Base-by-base conservation (phyloP, 2,797 vertebrate species). In the Rachycentron canadum region DNA sequence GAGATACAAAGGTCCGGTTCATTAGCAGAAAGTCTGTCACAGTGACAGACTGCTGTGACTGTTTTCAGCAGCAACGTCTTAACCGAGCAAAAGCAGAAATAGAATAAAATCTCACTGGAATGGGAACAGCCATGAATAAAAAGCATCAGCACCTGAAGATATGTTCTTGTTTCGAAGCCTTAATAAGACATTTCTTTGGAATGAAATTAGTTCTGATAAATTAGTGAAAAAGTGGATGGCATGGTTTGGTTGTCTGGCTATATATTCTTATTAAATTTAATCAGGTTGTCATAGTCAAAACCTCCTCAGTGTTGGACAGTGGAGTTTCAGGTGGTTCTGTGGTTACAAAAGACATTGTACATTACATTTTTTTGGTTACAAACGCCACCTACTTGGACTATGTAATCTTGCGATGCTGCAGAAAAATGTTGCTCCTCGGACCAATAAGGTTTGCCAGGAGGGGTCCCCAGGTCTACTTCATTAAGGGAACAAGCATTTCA, bases 1-100 rank as follows among this genome's bases (percentile, higher is more conserved):
- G 69, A 59, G 73, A 87, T 69, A 81, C 82, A 90, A 81, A 88
- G 79, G 83, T 91, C 79, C 56, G 77, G 61, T 84, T 92, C 84
- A 88, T 91, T 89, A 91, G 83, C 74, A 84, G 73, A 76, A 30
- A 71, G 70, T 62, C 72, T 86, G 79, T 83, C 74, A 81, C 30
- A 52, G 68, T 76, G 82, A 91, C 78, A 60, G 80, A 81, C 71
- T 71, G 65, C 79, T 82, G 26, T 30, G 45, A 65, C 73, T 75
- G 63, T 62, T 83, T 80, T 62, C 71, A 73, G 69, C 78, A 75
- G 53, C 55, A 47, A 47, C 23, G 40, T 60, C 53, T 58, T 69
- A 80, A 84, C 66, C 12, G 5, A 63, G 26, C 41, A 72, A 73
- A 75, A 65, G 56, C n/a, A 72, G 72, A 77, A 84, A 69, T 60